Percentiles rank a stretch among this genome's conserved stretches.
Conservation (phyloP, 2,797 vertebrate species). For the Perodicticus potto region DNA sequence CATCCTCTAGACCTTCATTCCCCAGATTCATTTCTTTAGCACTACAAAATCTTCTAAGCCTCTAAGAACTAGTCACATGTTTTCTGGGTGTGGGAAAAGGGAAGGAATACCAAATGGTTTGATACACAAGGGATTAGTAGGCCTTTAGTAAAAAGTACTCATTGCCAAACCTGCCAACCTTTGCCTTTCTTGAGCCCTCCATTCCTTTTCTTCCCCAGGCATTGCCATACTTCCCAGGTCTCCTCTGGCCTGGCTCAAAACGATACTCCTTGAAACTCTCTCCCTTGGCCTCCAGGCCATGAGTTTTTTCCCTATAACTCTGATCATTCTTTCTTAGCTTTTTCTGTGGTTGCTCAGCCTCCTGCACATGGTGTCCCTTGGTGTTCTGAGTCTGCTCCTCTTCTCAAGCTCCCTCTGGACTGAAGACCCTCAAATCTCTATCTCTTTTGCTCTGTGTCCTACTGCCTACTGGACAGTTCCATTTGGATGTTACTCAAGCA, state of each 20-base stretch:
- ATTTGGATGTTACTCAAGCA: not conserved
- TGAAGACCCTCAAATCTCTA: not conserved
- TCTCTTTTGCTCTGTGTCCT: not conserved
- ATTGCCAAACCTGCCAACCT: no score
- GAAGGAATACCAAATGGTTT: not conserved
- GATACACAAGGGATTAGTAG: not conserved
- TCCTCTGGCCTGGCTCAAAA: not conserved
- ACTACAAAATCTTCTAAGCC: not conserved
- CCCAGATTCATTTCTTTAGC: not conserved
- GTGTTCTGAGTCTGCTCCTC: not conserved
- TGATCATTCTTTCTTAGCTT: not conserved
- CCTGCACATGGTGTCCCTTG: not conserved
- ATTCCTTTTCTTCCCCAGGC: not conserved
- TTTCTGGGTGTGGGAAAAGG: not conserved
- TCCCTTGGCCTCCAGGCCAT: not conserved
- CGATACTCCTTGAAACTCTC: not conserved
- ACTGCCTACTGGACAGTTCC: not conserved
- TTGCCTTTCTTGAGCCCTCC: not conserved
- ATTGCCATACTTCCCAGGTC: not conserved
- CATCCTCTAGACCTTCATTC: no score
- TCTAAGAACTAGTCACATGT: not conserved
- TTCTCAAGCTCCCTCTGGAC: not conserved
- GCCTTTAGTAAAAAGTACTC: not conserved
- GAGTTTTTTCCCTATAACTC: not conserved
- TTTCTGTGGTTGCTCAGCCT: not conserved